A percentile compares a stretch with the other conserved stretches of the same genome.
phyloP scores from a whole-genome alignment of 2,888 invertebrate species.

The Panzeria rudis region DNA sequence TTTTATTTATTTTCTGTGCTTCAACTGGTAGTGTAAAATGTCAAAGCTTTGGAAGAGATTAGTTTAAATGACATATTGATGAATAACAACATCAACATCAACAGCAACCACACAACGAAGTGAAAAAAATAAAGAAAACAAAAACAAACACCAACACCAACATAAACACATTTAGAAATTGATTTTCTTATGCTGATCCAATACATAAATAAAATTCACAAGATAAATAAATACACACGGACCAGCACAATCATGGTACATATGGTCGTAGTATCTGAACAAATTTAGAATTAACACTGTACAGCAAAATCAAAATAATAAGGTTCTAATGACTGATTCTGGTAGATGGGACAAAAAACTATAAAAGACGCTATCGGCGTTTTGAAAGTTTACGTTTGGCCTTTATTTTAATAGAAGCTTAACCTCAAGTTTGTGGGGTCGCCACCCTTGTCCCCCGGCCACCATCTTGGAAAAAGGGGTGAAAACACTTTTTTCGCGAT shows the following conservation, averaged over 20 bases:
- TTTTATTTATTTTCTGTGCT: not conserved
- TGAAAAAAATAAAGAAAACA: conserved; percentile 11
- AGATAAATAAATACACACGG: not conserved
- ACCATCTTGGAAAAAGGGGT: too few species aligned
- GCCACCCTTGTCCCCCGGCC: too few species aligned
- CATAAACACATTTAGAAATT: conserved; percentile 24
- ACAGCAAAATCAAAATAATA: too few species aligned
- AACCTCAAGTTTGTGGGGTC: too few species aligned
- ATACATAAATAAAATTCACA: not conserved
- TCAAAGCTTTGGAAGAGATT: conserved; percentile 56
- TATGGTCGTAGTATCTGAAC: too few species aligned
- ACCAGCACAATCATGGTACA: not conserved
- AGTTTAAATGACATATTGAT: conserved; percentile 60
- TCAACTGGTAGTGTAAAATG: conserved; percentile 48
- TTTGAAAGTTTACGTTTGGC: too few species aligned
- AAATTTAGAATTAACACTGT: too few species aligned
- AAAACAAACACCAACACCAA: not conserved
- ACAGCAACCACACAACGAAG: not conserved
- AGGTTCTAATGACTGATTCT: too few species aligned
- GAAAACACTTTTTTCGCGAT: too few species aligned
- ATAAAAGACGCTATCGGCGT: too few species aligned
- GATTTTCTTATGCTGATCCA: not conserved
- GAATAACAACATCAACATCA: conserved; percentile 30
- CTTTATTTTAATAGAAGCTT: too few species aligned
- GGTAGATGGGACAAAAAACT: too few species aligned